Base-by-base conservation (phyloP, 2,113 vertebrate species). In the Synchiropus splendidus region DNA sequence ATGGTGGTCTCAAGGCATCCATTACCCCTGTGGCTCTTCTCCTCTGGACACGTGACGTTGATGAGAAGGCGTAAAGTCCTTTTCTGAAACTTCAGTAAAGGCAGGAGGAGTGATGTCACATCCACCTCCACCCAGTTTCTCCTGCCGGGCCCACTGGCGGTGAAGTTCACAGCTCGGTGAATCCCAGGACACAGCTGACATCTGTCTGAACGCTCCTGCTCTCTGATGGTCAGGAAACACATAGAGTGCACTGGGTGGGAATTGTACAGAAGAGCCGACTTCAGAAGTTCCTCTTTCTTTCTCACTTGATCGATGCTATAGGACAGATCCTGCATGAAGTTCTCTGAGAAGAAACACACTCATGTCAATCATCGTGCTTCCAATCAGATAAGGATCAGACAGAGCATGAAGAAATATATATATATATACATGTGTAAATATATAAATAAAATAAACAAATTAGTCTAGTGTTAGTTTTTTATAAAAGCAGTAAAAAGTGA, bases 241-340 rank as follows among this genome's bases (percentile, higher is more conserved):
- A 34, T 30, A n/a, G 86, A 88, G 1, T 57, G 64, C 2, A 75
- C 17, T 6, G 64, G 80, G 63, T 87, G 83, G 17, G 89, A 79
- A 38, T 84, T 86, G 52, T 90, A 97, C 1, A 98, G 83, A 75
- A 98, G 67, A 53, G 92, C 84, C 0, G 92, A 92, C 75, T 89
- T 92, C 41, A 92, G 74, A 12, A 94, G 70, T 57, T 85, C 82
- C 51, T 98, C 95, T 10, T 87, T 77, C 17, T 76, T 59, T 48
- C 87, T 82, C 2, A 98, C 85, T 18, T 78, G 86, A 46, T 87
- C 85, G 65, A 98, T 79, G 64, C 82, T 90, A 76, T 93, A 98
- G 42, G 86, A 84, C 49, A 97, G 79, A 64, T 90, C 89, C 75
- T 86, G 81, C 2, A 83, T 80, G 9, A 81, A 86, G 54, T 71